phyloP scores from a whole-genome alignment of 2,888 invertebrate genomes.

The Mythimna loreyi region DNA sequence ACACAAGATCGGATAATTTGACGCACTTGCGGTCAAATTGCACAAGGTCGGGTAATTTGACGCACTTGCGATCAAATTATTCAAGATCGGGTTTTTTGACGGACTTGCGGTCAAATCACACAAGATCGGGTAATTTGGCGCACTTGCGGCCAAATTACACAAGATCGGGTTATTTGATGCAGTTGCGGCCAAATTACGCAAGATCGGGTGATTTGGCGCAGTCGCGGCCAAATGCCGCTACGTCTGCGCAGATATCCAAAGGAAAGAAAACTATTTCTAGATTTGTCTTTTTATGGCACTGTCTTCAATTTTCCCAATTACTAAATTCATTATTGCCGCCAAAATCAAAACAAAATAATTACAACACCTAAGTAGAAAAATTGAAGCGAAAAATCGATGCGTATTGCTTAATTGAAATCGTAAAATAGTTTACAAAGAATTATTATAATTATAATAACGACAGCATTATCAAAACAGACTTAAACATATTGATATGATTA shows the following conservation, averaged over 20 bases:
- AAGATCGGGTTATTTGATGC: not conserved
- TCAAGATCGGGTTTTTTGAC: not conserved
- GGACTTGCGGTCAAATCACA: not conserved
- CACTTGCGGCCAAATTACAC: not conserved
- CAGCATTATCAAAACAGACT: constrained; percentile 68
- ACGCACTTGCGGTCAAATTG: not conserved
- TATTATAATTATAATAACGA: constrained; percentile 59
- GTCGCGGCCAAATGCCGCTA: not conserved
- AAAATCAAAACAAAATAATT: constrained; percentile 60
- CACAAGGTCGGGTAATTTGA: not conserved
- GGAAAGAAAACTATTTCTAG: not conserved
- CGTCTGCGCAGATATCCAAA: not conserved
- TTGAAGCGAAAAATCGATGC: constrained; percentile 79
- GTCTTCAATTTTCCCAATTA: constrained; percentile 7
- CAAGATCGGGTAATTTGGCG: not conserved
- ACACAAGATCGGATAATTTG: constrained; percentile 2
- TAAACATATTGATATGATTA: constrained; percentile 85
- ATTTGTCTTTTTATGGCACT: constrained; percentile 4
- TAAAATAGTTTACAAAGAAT: constrained; percentile 69
- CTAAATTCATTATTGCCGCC: constrained; percentile 24
- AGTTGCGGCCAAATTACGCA: not conserved
- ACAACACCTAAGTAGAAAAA: constrained; percentile 75
- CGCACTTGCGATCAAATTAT: not conserved
- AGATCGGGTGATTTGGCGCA: not conserved
- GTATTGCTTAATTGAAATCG: constrained; percentile 78